phyloP scores from a whole-genome alignment of 2,797 vertebrate genomes.

The Paguma larvata region DNA sequence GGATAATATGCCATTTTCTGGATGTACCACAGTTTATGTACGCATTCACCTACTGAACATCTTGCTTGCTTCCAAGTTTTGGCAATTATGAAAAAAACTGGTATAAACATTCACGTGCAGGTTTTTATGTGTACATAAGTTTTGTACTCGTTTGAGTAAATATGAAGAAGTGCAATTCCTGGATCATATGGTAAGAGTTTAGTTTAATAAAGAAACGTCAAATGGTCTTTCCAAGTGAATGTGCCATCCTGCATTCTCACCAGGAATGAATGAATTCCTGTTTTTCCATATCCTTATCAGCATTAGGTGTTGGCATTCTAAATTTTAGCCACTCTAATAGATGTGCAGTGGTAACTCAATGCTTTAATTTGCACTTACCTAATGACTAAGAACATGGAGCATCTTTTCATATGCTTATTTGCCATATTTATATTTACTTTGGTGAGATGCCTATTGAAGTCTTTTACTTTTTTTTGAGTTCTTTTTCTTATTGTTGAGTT shows the following conservation, averaged over 20 bases:
- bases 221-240: background rate
- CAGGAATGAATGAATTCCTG: background rate
- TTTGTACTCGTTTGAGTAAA: background rate
- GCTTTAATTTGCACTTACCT: background rate
- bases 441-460: background rate
- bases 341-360: background rate
- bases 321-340: background rate
- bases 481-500: background rate
- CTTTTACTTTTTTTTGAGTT: background rate
- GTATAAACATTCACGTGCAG: background rate
- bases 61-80: background rate
- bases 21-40: background rate
- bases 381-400: background rate
- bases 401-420: conserved; percentile 4
- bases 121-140: background rate
- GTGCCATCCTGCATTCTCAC: background rate
- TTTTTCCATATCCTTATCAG: background rate
- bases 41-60: background rate
- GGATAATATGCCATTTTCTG: background rate
- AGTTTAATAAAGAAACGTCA: background rate
- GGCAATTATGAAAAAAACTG: background rate
- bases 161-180: background rate
- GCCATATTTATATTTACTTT: background rate
- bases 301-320: background rate
- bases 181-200: background rate